Evolutionary conservation across 2,797 vertebrate species (phyloP).

Genomic region (Simalia tracyae): DNA sequence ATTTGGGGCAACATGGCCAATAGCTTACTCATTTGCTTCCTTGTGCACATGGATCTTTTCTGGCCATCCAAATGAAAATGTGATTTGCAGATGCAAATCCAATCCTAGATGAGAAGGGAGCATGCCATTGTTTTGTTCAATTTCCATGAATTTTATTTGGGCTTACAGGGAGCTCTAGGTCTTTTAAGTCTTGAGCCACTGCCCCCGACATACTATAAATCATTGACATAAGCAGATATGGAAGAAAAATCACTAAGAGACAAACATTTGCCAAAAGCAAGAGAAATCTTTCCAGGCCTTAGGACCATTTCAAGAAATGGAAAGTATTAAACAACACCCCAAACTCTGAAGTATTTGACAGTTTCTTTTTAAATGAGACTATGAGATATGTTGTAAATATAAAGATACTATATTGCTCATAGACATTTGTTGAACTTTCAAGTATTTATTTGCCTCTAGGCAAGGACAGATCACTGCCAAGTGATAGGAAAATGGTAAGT

Average conservation of each 20-base stretch:
- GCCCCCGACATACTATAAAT: constrained; percentile 7
- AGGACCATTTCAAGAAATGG: constrained; percentile 13
- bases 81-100: not conserved
- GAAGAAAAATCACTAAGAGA: constrained; percentile 23
- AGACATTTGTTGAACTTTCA: constrained; percentile 51
- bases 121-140: constrained; percentile 18
- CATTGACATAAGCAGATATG: constrained; percentile 32
- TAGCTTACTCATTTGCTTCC: not conserved
- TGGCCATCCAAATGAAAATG: not conserved
- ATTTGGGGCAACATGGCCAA: not conserved
- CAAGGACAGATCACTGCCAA: constrained; percentile 61
- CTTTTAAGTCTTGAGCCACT: constrained; percentile 17
- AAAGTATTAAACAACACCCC: constrained; percentile 28
- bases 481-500: constrained; percentile 36
- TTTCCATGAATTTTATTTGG: not conserved
- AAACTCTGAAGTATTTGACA: constrained; percentile 36
- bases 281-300: constrained; percentile 33
- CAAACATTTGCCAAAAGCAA: constrained; percentile 36
- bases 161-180: constrained; percentile 5
- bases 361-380: constrained; percentile 49
- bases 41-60: not conserved
- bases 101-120: not conserved
- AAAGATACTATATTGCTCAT: constrained; percentile 40
- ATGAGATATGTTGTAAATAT: constrained; percentile 24
- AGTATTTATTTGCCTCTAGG: constrained; percentile 54